These are phyloP conservation scores for Tauraco erythrolophus DNA, from an alignment of 2,113 vertebrate genomes.

Conservation along the genomic window DNA sequence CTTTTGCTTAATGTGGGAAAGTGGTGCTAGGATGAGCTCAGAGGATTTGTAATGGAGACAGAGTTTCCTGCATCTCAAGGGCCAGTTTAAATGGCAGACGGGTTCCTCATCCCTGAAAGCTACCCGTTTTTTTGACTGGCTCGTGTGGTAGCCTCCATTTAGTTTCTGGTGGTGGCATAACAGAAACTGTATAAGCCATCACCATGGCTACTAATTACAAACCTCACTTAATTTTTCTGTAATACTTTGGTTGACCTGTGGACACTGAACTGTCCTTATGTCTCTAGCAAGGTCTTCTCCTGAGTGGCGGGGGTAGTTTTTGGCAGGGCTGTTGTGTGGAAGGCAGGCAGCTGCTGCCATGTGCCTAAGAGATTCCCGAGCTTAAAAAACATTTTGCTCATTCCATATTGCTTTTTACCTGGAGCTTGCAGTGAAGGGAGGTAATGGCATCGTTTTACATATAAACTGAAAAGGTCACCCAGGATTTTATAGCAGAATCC, in stretches of 20 bases:
- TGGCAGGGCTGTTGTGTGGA: background rate
- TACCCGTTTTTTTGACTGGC: background rate
- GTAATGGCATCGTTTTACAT: background rate
- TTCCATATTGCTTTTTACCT: background rate
- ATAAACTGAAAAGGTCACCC: background rate
- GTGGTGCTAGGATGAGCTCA: constrained; percentile 51
- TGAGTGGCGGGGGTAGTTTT: background rate
- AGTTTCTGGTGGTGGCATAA: background rate
- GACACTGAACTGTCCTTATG: background rate
- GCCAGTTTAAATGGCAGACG: background rate
- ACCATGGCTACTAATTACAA: background rate
- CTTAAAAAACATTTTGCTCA: background rate
- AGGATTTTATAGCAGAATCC: background rate
- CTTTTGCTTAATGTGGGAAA: constrained; percentile 64
- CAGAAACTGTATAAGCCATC: background rate
- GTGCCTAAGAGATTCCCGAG: background rate
- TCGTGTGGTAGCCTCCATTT: background rate
- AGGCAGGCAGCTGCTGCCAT: background rate
- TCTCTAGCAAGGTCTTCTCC: background rate
- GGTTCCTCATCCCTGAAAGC: background rate
- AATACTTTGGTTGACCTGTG: background rate
- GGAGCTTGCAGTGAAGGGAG: background rate
- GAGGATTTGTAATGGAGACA: constrained; percentile 62
- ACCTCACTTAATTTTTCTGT: background rate
- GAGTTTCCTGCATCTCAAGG: constrained; percentile 20